Percentiles rank a stretch among this genome's conserved stretches.
phyloP scores from a whole-genome alignment of 2,888 invertebrate species.

The Eutolmus rufibarbis region DNA sequence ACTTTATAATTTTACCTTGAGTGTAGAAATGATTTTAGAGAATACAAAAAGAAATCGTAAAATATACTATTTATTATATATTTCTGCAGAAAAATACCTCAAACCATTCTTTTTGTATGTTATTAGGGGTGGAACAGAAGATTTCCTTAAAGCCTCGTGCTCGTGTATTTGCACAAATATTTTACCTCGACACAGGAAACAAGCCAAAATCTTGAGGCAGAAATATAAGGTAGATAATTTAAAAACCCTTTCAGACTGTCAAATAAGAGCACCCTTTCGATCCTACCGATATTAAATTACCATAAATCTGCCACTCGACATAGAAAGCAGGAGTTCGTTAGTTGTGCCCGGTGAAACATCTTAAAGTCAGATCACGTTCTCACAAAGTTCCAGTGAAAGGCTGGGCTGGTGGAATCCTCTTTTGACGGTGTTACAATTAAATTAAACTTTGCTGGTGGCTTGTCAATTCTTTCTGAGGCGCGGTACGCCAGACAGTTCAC shows the following conservation, averaged over 20 bases:
- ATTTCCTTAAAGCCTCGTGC: not conserved
- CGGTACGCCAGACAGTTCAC: not conserved
- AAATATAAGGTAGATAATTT: not conserved
- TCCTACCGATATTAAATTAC: constrained; percentile 39
- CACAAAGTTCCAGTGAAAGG: not conserved
- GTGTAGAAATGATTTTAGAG: not conserved
- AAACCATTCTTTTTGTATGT: not conserved
- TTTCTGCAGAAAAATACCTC: not conserved
- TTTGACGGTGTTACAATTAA: constrained; percentile 44
- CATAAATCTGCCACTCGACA: constrained; percentile 45
- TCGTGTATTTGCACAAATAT: not conserved
- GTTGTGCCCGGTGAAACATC: constrained; percentile 18
- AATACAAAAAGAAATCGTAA: not conserved
- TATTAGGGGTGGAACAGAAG: not conserved
- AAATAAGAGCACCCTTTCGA: constrained; percentile 35
- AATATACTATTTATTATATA: not conserved
- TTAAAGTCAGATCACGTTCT: constrained; percentile 42
- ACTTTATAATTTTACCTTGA: not conserved
- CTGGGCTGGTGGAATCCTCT: constrained; percentile 25
- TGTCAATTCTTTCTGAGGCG: constrained; percentile 19
- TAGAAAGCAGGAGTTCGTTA: constrained; percentile 43
- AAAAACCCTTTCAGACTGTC: constrained; percentile 30
- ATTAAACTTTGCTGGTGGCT: constrained; percentile 45
- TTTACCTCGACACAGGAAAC: not conserved
- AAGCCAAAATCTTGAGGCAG: not conserved